phyloP scores from a whole-genome alignment of 1,140 invertebrate genomes.

The Aphelenchoides besseyi region DNA sequence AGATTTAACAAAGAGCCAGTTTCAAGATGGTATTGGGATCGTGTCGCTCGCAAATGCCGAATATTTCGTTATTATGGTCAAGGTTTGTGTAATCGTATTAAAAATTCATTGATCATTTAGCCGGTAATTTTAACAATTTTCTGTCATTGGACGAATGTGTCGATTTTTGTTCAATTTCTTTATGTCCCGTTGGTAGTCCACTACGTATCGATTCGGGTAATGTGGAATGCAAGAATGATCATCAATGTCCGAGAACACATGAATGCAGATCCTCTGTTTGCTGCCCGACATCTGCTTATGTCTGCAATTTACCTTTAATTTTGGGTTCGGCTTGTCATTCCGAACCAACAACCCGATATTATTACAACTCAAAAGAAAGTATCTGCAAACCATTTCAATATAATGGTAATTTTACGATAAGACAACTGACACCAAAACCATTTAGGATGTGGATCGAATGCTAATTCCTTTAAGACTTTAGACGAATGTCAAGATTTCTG shows the following conservation, averaged over 20 bases:
- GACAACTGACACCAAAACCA: too few species aligned
- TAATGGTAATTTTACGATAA: too few species aligned
- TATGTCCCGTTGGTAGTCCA: constrained; percentile 44
- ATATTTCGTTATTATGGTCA: constrained; percentile 45
- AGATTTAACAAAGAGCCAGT: constrained; percentile 29
- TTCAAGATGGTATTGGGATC: constrained; percentile 43
- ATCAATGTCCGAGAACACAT: constrained; percentile 44
- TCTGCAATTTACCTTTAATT: neutral
- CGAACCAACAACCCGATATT: constrained; percentile 37
- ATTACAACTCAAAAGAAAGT: constrained; percentile 35
- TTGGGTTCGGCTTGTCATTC: constrained; percentile 1
- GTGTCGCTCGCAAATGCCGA: constrained; percentile 28
- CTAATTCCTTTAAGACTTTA: constrained; percentile 36
- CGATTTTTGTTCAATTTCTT: constrained; percentile 35
- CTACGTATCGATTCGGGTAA: constrained; percentile 39
- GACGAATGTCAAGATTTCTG: constrained; percentile 35
- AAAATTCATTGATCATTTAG: too few species aligned
- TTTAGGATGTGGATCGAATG: constrained; percentile 48
- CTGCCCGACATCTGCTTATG: constrained; percentile 40
- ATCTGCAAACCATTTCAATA: constrained; percentile 41
- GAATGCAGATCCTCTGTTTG: constrained; percentile 34
- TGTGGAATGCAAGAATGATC: constrained; percentile 30
- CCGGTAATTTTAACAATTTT: constrained; percentile 56
- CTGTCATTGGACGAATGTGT: constrained; percentile 39
- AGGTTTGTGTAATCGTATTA: too few species aligned